These are phyloP conservation scores for Andrena camellia DNA, from an alignment of 2,888 invertebrate species.

Conservation along the genomic window DNA sequence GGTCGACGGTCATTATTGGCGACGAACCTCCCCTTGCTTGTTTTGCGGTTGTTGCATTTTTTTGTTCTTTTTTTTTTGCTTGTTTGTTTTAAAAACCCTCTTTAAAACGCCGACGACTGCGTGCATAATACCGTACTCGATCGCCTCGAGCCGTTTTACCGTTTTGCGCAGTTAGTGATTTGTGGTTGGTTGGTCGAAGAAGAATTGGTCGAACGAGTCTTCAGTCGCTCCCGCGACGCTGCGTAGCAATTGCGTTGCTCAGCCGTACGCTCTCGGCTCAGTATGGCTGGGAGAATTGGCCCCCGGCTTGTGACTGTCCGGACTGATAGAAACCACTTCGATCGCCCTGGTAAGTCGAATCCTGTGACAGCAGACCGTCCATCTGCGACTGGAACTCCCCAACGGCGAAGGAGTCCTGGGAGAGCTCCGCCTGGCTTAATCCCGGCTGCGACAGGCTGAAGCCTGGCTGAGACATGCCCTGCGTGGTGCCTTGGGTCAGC, in stretches of 20 bases:
- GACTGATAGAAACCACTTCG: slow-evolving; percentile 88
- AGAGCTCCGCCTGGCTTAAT: slow-evolving; percentile 90
- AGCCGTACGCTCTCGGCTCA: slow-evolving; percentile 86
- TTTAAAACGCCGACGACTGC: slow-evolving; percentile 76
- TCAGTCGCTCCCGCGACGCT: slow-evolving; percentile 85
- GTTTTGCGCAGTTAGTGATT: slow-evolving; percentile 81
- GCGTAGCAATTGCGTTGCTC: slow-evolving; percentile 84
- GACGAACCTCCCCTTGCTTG: slow-evolving; percentile 57
- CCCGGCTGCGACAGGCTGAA: slow-evolving; percentile 90
- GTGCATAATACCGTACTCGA: slow-evolving; percentile 76
- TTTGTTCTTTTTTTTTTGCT: slow-evolving; percentile 54
- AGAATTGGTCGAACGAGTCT: slow-evolving; percentile 84
- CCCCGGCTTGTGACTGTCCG: slow-evolving; percentile 85
- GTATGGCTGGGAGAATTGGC: slow-evolving; percentile 89
- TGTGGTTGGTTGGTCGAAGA: slow-evolving; percentile 81
- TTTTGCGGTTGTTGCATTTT: slow-evolving; percentile 41
- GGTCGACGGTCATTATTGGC: slow-evolving; percentile 52
- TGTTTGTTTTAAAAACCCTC: slow-evolving; percentile 67
- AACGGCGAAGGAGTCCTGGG: slow-evolving; percentile 93
- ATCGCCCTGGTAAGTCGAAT: slow-evolving; percentile 92
- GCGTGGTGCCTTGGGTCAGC: slow-evolving; percentile 85
- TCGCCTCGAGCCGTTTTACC: slow-evolving; percentile 80
- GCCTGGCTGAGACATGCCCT: slow-evolving; percentile 91
- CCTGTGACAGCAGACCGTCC: slow-evolving; percentile 97
- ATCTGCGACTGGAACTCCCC: slow-evolving; percentile 96